These are phyloP conservation scores for Macrobrachium rosenbergii DNA, from an alignment of 1,140 invertebrate genomes.

Conservation along the genomic window DNA sequence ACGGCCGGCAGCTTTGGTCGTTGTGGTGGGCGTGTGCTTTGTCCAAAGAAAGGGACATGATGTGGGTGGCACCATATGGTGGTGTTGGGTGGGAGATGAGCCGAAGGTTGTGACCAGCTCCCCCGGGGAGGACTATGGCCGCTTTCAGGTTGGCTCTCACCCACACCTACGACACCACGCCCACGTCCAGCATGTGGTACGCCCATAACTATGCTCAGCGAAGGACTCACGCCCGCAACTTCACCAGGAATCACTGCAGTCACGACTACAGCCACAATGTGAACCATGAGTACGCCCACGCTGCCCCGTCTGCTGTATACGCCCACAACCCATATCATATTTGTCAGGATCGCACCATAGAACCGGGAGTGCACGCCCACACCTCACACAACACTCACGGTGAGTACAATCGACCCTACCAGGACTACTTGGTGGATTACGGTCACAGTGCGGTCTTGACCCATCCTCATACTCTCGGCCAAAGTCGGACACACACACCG, in stretches of 20 bases:
- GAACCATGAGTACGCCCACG: slow-evolving; percentile 39
- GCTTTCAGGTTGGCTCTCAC: slow-evolving; percentile 5
- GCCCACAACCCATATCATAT: slow-evolving; percentile 17
- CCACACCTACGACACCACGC: slow-evolving; percentile 3
- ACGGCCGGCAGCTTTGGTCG: slow-evolving; percentile 8
- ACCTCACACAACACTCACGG: not conserved
- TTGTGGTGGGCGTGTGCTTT: not conserved
- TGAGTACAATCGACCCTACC: no score
- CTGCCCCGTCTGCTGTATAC: not conserved
- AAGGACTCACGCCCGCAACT: slow-evolving; percentile 49
- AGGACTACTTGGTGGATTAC: slow-evolving; percentile 48
- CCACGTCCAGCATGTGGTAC: slow-evolving; percentile 57
- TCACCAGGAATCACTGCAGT: not conserved
- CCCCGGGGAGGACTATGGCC: slow-evolving; percentile 44
- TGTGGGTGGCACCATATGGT: slow-evolving; percentile 30
- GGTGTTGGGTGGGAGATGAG: slow-evolving; percentile 25
- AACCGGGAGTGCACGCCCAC: slow-evolving; percentile 8
- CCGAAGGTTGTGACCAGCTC: slow-evolving; percentile 38
- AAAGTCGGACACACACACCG: not conserved
- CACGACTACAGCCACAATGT: slow-evolving; percentile 20
- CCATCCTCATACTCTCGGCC: slow-evolving; percentile 16
- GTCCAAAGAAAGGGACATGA: not conserved
- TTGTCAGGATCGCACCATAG: slow-evolving; percentile 34
- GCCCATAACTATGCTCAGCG: slow-evolving; percentile 59
- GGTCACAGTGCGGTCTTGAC: slow-evolving; percentile 24